Base-by-base conservation (phyloP, 2,797 vertebrate species). In the Melanitta fusca region DNA sequence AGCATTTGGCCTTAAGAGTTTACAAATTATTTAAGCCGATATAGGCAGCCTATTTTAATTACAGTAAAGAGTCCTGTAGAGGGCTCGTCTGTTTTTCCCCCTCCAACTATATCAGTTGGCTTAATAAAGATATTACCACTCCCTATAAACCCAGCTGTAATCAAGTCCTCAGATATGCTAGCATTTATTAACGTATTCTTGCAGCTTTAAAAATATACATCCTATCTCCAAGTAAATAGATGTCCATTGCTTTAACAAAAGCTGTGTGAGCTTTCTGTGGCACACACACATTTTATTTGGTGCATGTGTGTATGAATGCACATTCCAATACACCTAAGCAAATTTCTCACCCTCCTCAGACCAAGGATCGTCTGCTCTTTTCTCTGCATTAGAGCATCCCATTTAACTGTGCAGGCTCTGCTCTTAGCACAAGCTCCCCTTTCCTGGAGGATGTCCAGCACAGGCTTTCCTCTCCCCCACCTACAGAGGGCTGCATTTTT, bases 1-100 rank as follows among this genome's bases (percentile, higher is more conserved):
- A 96, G 96, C 75, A 91, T 95, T 94, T 95, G 93, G 91, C 94
- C 95, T 95, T 91, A 92, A 95, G 96, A 97, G 88, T 95, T 97
- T 95, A 93, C 91, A 69, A 96, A 93, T 93, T 93, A 65, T 95
- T 97, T 96, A 94, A 95, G 88, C 83, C 80, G 83, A 95, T 78
- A 92, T 61, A 85, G 62, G 84, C 95, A 91, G 93, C 57, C 88
- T 69, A 96, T 93, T 97, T 96, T 96, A 96, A 96, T 96, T 96
- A 88, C 78, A 91, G 69, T 22, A 91, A 92, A 95, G 58, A 92
- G 72, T 75, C 72, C 79, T 96, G 92, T 82, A 89, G 90, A 97
- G 78, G 71, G 71, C 68, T 93, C 8, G 36, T 74, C 95, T 96
- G 75, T 39, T 93, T 93, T 95, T 80, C 71, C 75, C 95, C 95